Percentiles rank a stretch among this genome's conserved stretches.
These are phyloP conservation scores for Scomber japonicus DNA, from an alignment of 2,113 vertebrate genomes.

Conservation along the genomic window DNA sequence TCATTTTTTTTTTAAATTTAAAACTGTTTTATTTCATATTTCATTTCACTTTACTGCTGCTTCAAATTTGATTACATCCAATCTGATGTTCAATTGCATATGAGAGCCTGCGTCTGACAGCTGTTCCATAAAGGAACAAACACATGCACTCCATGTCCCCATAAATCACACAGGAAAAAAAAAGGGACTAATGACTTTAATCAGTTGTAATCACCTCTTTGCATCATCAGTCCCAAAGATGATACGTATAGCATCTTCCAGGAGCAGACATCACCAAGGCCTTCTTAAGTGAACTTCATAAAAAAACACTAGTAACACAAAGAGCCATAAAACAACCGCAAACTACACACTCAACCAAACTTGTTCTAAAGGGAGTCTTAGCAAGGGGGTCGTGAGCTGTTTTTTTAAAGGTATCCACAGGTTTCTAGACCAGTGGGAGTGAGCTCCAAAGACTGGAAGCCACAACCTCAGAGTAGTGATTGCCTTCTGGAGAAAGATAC, in stretches of 20 bases:
- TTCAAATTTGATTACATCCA: constrained; percentile 42
- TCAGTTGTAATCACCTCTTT: constrained; percentile 2
- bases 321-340: not conserved
- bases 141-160: not conserved
- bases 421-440: not conserved
- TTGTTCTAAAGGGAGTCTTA: not conserved
- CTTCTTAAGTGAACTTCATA: not conserved
- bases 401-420: not conserved
- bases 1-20: not conserved
- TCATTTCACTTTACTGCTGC: constrained; percentile 21
- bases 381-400: not conserved
- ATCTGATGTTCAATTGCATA: constrained; percentile 33
- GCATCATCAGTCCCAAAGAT: not conserved
- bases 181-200: not conserved
- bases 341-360: not conserved
- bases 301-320: not conserved
- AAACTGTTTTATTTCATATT: constrained; percentile 20
- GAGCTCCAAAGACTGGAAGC: constrained; percentile 10
- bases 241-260: not conserved
- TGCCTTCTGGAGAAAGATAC: constrained; percentile 11
- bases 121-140: constrained; percentile 18
- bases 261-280: not conserved
- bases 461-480: constrained; percentile 3
- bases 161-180: not conserved
- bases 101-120: constrained; percentile 38